Evolutionary conservation across 2,888 invertebrate species (phyloP).

Genomic region (Glomeris marginata): DNA sequence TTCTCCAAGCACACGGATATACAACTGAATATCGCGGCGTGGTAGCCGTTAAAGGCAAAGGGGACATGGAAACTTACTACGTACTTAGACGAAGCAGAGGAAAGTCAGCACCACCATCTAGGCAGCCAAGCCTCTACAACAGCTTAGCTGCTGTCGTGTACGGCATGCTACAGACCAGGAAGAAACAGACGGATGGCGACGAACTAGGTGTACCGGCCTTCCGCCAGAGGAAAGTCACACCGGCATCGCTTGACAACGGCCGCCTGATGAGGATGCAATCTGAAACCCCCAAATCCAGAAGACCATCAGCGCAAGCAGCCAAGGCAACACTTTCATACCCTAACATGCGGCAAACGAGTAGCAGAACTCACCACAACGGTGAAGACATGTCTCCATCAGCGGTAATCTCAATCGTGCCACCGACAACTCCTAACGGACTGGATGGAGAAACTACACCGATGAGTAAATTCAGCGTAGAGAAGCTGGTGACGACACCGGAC

Average conservation of each 20-base stretch:
- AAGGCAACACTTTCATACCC: neutral
- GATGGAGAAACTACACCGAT: no score
- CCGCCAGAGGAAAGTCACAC: neutral
- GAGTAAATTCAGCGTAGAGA: no score
- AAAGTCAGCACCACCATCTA: constrained; percentile 27
- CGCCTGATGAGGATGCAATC: neutral
- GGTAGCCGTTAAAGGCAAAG: constrained; percentile 87
- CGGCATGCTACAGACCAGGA: constrained; percentile 68
- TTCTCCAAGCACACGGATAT: constrained; percentile 57
- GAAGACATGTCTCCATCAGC: no score
- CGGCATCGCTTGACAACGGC: neutral
- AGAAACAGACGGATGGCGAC: constrained; percentile 39
- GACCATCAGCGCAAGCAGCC: neutral
- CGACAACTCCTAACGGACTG: no score
- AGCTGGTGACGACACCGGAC: no score
- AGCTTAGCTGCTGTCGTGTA: constrained; percentile 76
- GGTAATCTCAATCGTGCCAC: no score
- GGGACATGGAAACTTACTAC: constrained; percentile 90
- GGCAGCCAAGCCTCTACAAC: constrained; percentile 55
- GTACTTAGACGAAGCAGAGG: constrained; percentile 49
- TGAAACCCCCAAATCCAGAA: neutral
- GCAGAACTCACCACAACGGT: no score
- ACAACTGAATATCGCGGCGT: constrained; percentile 60
- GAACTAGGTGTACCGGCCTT: no score
- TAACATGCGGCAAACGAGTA: neutral